A percentile compares a stretch with the other conserved stretches of the same genome.
Evolutionary conservation across 2,888 invertebrate species (phyloP).

Genomic region (Alloplasta piceator): DNA sequence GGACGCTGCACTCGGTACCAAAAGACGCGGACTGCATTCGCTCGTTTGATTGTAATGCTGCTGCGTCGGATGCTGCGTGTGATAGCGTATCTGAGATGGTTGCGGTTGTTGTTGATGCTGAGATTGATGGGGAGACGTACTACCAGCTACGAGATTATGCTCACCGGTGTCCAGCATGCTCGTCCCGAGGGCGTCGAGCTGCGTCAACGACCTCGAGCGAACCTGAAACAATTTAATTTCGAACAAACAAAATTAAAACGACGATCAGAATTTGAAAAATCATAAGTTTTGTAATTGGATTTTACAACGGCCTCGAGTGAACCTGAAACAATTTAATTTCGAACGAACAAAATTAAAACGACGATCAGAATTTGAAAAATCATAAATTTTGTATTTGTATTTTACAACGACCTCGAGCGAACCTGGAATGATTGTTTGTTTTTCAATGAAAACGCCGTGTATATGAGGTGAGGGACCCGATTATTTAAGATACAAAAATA

Average conservation of each 20-base stretch:
- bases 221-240: conserved; percentile 83
- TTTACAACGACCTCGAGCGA: conserved; percentile 89
- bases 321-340: conserved; percentile 85
- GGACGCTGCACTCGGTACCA: conserved; percentile 83
- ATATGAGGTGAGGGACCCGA: too few relatives aligned
- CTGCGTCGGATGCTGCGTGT: conserved; percentile 68
- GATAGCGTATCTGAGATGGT: conserved; percentile 79
- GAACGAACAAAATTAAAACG: conserved; percentile 7
- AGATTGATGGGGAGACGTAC: conserved; percentile 78
- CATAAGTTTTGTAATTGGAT: too few relatives aligned
- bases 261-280: too few relatives aligned
- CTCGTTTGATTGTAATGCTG: conserved; percentile 73
- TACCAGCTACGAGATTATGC: conserved; percentile 75
- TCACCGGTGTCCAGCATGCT: conserved; percentile 81
- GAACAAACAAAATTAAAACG: conserved; percentile 8
- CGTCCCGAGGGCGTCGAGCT: conserved; percentile 88
- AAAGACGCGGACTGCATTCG: conserved; percentile 83
- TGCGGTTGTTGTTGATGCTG: conserved; percentile 82
- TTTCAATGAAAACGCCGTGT: too few relatives aligned
- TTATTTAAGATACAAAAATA: too few relatives aligned
- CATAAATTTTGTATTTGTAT: too few relatives aligned
- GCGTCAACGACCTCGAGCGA: conserved; percentile 89
- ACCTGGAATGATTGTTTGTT: conserved; percentile 86
- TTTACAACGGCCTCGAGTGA: conserved; percentile 89
- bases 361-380: too few relatives aligned